Base-by-base conservation (phyloP, 1,140 invertebrate genomes). In the Pseudoatta argentina region DNA sequence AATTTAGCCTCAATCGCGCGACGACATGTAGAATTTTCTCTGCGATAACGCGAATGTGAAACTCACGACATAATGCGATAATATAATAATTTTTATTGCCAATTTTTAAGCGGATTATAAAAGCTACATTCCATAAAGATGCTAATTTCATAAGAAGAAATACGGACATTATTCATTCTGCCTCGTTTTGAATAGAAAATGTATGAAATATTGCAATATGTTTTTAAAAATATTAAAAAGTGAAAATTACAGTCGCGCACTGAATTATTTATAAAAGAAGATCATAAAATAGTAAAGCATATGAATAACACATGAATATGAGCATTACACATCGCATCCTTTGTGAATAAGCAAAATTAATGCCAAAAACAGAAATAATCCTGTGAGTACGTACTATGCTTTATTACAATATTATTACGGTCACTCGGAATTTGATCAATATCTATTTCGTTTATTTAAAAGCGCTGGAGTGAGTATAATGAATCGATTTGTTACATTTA, bases 341-440 rank as follows among this genome's bases (percentile, higher is more conserved):
- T 81, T 55, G 63, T 81, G 48, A 81, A 71, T 81, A 57, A 71
- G 39, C 48, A 24, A 69, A 69, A 81, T 57, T 57, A 71, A 57
- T 59, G 51, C 34, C 66, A n/a, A 39, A 55, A 48, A 44, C 30
- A 44, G 66, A 57, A 59, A 55, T 71, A 44, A 81, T 55, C 1
- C 8, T 57, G 30, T 18, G 27, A 27, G 14, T 21, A 39, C 0
- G 8, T 53, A 39, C 24, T 61, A 24, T 24, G 10, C 18, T 44
- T 3, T 18, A 27, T 34, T 79, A 18, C 27, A 71, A 57, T 55
- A 55, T 81, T 44, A 63, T 63, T 55, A 39, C 4, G 1, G 44
- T 34, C 7, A 66, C n/a, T 75, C 14, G 34, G 30, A 76, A 61
- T 79, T 79, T 8, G 30, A 69, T 67, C 63, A 21, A 55, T 34